Conservation (phyloP, 2,888 invertebrate genomes). For the Platycheirus rosarum region DNA sequence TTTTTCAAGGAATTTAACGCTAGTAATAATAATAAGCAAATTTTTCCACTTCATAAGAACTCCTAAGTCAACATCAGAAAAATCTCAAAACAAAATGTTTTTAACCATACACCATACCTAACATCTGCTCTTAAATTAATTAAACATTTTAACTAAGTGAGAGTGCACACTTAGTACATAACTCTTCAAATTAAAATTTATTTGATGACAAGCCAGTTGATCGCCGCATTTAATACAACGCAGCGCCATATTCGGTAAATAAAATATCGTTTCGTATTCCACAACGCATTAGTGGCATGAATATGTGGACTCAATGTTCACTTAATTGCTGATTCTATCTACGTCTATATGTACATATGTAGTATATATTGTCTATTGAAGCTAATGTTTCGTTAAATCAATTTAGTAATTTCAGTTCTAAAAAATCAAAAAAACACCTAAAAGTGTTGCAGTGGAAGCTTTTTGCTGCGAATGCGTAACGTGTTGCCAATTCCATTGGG, state of each 20-base stretch:
- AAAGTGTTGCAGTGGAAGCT: not conserved
- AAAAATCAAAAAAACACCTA: constrained; percentile 22
- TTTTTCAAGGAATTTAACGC: too few species aligned
- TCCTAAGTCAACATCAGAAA: not conserved
- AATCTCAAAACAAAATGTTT: not conserved
- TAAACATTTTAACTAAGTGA: not conserved
- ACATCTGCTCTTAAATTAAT: not conserved
- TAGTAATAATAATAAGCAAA: too few species aligned
- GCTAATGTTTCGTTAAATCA: constrained; percentile 43
- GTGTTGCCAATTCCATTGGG: constrained; percentile 65
- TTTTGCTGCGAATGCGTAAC: constrained; percentile 49
- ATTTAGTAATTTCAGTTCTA: constrained; percentile 41
- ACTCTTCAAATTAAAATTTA: not conserved
- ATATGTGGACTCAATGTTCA: constrained; percentile 10
- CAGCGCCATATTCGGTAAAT: constrained; percentile 59
- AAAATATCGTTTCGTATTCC: not conserved
- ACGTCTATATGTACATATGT: not conserved
- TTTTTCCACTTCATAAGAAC: not conserved
- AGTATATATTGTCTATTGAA: constrained; percentile 1
- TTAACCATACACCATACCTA: not conserved
- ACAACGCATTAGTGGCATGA: not conserved
- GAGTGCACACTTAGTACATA: not conserved
- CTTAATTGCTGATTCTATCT: constrained; percentile 3
- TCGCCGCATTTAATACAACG: constrained; percentile 22
- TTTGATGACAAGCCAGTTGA: constrained; percentile 3